Conservation (phyloP, 2,113 vertebrate species). For the Nycticebus coucang region DNA sequence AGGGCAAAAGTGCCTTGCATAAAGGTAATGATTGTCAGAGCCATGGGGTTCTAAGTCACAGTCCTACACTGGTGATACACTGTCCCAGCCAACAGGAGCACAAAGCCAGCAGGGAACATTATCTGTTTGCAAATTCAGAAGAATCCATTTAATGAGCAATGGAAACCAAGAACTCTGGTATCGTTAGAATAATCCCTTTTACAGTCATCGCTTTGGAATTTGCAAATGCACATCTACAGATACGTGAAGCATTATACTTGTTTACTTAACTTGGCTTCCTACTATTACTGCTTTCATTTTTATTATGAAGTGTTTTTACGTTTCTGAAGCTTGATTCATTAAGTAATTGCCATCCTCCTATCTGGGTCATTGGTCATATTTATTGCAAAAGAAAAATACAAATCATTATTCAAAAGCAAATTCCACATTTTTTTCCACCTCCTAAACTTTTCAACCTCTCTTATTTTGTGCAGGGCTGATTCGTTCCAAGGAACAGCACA, state of each 20-base stretch:
- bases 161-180: neutral
- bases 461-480: constrained; percentile 49
- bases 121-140: neutral
- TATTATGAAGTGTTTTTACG: constrained; percentile 56
- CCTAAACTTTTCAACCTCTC: constrained; percentile 73
- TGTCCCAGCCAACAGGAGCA: neutral
- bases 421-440: constrained; percentile 77
- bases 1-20: neutral
- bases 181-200: neutral
- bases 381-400: constrained; percentile 78
- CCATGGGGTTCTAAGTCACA: neutral
- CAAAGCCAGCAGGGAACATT: neutral
- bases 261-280: constrained; percentile 68
- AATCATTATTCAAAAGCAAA: constrained; percentile 76
- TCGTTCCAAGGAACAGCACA: constrained; percentile 67
- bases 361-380: constrained; percentile 76
- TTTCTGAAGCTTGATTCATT: constrained; percentile 76
- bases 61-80: neutral
- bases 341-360: constrained; percentile 69
- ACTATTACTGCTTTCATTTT: constrained; percentile 59
- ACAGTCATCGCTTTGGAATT: constrained; percentile 62
- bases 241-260: neutral
- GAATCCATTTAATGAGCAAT: neutral
- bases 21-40: constrained; percentile 62
- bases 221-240: constrained; percentile 54